Evolutionary conservation across 2,113 vertebrate species (phyloP).

Genomic region (Salminus brasiliensis): DNA sequence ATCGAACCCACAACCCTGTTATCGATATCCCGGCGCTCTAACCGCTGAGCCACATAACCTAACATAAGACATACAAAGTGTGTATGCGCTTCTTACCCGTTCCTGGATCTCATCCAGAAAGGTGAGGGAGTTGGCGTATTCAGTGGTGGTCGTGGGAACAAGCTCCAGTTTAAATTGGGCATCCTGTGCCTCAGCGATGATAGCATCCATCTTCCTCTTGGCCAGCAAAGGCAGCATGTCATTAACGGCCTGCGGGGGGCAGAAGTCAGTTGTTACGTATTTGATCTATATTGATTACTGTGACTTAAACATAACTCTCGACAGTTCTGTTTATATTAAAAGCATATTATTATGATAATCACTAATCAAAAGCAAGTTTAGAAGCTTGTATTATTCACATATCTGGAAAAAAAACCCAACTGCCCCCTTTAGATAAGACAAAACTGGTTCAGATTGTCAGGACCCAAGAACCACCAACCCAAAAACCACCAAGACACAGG

Average conservation of each 20-base stretch:
- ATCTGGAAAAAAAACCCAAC: no score
- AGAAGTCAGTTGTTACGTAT: not conserved
- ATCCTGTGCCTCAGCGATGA: slow-evolving; percentile 78
- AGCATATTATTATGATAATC: no score
- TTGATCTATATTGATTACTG: not conserved
- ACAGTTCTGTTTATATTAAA: no score
- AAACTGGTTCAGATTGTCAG: no score
- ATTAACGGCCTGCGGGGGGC: slow-evolving; percentile 76
- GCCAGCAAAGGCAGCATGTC: slow-evolving; percentile 76
- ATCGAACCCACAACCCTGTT: no score
- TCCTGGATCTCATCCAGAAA: slow-evolving; percentile 85
- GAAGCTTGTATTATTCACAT: no score
- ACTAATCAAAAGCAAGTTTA: no score
- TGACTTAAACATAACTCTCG: no score
- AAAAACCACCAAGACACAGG: no score
- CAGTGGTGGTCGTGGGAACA: slow-evolving; percentile 73
- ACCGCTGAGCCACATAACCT: not conserved
- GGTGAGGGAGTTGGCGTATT: slow-evolving; percentile 77
- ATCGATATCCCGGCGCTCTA: no score
- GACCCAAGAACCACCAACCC: no score
- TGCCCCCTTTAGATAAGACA: no score
- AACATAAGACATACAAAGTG: not conserved
- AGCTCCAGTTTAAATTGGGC: slow-evolving; percentile 80
- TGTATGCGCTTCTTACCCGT: slow-evolving; percentile 70
- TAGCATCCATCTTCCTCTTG: slow-evolving; percentile 78